Evolutionary conservation across 2,888 invertebrate species (phyloP), one percentile per base, ranked within the genome.

Genomic region (Tuberolachnus salignus): DNA sequence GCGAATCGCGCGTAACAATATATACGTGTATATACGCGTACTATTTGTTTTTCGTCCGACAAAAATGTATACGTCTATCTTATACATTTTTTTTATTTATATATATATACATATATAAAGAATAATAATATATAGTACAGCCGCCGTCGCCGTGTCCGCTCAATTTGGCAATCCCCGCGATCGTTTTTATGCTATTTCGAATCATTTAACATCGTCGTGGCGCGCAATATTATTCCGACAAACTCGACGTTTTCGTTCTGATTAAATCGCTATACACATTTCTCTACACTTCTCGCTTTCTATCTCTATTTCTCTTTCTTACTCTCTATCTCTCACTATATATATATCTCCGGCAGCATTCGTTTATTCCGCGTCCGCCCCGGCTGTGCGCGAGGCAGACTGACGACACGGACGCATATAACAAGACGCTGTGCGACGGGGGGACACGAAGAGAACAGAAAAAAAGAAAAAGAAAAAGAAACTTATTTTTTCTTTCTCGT

Each of bases 101-200:
- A n/a, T n/a, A n/a, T n/a, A n/a, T n/a, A n/a, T n/a, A n/a, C n/a
- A n/a, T n/a, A n/a, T n/a, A n/a, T n/a, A n/a, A n/a, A n/a, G n/a
- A n/a, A n/a, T n/a, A n/a, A n/a, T n/a, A n/a, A n/a, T n/a, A n/a
- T n/a, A n/a, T n/a, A n/a, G n/a, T n/a, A n/a, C n/a, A n/a, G 44
- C n/a, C 74, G 63, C 42, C 42, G 51, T 26, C 63, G 63, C 73
- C 44, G 74, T 13, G 53, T 74, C 34, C 66, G 66, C 75, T 75
- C 75, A 57, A 67, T 75, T 75, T 67, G 75, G 55, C 55, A 74
- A 53, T 61, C 49, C 49, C 46, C 46, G 44, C 67, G 61, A 74
- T 57, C 57, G 75, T 75, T 75, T 67, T 75, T 75, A 75, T 66
- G 57, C 57, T 75, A 34, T 34, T 67, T 67, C 75, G 75, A 42